These are phyloP conservation scores for Odobenus rosmarus DNA, from an alignment of 2,113 vertebrate species.

Conservation along the genomic window DNA sequence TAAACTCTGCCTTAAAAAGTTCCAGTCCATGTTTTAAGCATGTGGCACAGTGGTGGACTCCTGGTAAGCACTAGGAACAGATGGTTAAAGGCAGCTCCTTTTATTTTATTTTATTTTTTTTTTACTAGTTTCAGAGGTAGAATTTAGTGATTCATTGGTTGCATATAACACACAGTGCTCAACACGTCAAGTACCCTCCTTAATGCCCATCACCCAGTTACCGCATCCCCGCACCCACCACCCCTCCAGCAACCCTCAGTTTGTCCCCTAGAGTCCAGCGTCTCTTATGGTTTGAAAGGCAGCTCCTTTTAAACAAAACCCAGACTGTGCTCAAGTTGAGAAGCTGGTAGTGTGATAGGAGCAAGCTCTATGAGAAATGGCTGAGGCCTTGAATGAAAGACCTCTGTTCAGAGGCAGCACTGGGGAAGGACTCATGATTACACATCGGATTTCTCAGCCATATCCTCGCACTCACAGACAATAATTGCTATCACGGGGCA, in stretches of 20 bases:
- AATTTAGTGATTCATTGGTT: not conserved
- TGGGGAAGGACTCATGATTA: not conserved
- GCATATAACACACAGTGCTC: not conserved
- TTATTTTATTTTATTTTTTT: not conserved
- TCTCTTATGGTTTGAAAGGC: not conserved
- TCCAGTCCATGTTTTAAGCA: not conserved
- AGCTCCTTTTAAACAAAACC: slow-evolving; percentile 33
- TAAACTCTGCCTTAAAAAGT: not conserved
- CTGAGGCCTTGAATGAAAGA: not conserved
- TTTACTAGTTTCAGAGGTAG: not conserved
- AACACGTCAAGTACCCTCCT: not conserved
- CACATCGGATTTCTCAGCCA: fast-evolving
- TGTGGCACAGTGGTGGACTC: not conserved
- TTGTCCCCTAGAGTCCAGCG: not conserved
- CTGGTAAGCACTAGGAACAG: not conserved
- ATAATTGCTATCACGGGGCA: not conserved
- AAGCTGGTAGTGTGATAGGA: not conserved
- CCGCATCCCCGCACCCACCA: not conserved
- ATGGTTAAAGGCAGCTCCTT: not conserved
- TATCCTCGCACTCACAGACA: not conserved
- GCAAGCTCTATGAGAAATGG: not conserved
- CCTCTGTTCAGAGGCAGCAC: not conserved
- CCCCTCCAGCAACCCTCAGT: not conserved
- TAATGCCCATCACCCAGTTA: not conserved
- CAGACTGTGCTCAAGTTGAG: not conserved